phyloP scores from a whole-genome alignment of 2,113 vertebrate genomes.

The Alethe castanea region DNA sequence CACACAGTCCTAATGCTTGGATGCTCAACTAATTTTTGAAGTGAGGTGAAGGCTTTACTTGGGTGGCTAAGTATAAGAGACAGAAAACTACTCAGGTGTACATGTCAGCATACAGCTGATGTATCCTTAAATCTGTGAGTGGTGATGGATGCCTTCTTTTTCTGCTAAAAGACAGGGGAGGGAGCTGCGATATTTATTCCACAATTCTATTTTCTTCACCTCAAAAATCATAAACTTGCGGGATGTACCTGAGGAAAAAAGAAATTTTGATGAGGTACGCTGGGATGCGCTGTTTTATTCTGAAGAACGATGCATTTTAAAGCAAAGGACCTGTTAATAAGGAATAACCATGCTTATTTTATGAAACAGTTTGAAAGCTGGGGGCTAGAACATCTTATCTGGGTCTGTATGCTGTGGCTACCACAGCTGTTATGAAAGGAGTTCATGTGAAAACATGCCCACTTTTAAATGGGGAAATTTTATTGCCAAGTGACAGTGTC shows the following conservation, averaged over 20 bases:
- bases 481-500: background rate
- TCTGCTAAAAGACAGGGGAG: background rate
- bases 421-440: background rate
- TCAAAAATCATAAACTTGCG: background rate
- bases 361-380: background rate
- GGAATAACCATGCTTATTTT: background rate
- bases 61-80: background rate
- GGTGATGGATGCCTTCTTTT: background rate
- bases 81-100: background rate
- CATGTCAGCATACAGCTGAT: background rate
- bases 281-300: background rate
- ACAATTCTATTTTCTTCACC: background rate
- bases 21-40: background rate
- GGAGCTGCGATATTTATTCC: background rate
- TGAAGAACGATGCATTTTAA: background rate
- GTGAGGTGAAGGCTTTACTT: background rate
- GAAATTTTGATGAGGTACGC: background rate
- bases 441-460: background rate
- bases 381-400: background rate
- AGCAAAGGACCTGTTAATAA: background rate
- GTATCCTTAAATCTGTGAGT: background rate
- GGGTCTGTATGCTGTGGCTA: background rate
- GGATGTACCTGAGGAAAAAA: background rate
- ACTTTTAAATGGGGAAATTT: background rate
- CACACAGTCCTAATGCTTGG: background rate